phyloP scores from a whole-genome alignment of 2,888 invertebrate species.

The Mythimna loreyi region DNA sequence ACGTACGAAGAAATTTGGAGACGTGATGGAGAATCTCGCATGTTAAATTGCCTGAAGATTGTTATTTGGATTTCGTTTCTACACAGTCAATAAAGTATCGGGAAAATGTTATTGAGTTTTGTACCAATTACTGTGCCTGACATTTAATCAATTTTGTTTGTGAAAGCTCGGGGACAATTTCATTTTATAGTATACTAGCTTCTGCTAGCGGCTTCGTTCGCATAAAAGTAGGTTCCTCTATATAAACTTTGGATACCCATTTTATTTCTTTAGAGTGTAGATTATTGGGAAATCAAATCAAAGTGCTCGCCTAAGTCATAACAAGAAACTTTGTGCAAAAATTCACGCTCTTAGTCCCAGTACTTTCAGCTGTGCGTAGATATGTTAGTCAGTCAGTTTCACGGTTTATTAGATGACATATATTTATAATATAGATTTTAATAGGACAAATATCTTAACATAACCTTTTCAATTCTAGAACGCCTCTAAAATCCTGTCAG shows the following conservation, averaged over 20 bases:
- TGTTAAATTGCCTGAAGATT: slow-evolving; percentile 16
- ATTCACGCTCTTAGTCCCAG: no score
- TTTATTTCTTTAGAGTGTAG: no score
- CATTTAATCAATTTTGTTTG: background rate
- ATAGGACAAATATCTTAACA: background rate
- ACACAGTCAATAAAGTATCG: slow-evolving; percentile 10
- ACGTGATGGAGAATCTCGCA: slow-evolving; percentile 10
- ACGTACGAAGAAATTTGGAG: slow-evolving; percentile 24
- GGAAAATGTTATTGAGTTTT: background rate
- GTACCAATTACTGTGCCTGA: slow-evolving; percentile 1
- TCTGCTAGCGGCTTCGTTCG: no score
- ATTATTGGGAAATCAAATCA: no score
- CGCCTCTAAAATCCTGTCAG: slow-evolving; percentile 4
- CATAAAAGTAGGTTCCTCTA: no score
- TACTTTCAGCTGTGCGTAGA: no score
- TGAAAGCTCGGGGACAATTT: slow-evolving; percentile 7
- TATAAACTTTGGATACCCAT: no score
- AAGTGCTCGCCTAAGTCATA: no score
- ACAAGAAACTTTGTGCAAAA: no score
- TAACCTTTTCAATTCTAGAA: background rate
- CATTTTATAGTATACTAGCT: slow-evolving; percentile 1
- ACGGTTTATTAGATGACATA: no score
- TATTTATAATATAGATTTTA: no score
- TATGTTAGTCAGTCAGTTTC: no score
- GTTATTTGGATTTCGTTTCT: slow-evolving; percentile 20